Base-by-base conservation (phyloP, 2,113 vertebrate species). In the Oplegnathus fasciatus region DNA sequence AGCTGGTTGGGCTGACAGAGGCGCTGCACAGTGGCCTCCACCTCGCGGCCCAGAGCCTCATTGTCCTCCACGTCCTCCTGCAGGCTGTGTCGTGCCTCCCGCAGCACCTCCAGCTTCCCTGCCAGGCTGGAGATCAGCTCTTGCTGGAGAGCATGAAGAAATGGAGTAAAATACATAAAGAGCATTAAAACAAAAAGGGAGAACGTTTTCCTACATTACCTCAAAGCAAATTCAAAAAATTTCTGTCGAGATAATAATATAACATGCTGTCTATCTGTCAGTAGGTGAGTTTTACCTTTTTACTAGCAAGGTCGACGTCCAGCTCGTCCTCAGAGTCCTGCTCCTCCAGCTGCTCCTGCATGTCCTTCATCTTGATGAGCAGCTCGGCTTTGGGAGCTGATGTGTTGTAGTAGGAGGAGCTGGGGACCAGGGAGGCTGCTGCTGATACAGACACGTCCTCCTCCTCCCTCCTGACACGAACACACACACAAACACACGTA, bases 291-390 rank as follows among this genome's bases (percentile, higher is more conserved):
- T 72, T 65, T 94, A 99, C 98, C 97, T 99, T 99, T 90, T 98
- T 99, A 86, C 94, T 94, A 2, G 96, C 97, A 18, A 99, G 94
- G 87, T 99, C 96, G 0, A 96, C 92, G 86, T 97, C 97, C 69
- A 96, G 83, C 66, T 98, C 97, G 0, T 97, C 96, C 67, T 97
- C 97, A 1, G 96, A 96, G 76, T 96, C 96, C 79, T 97, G 97
- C 28, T 97, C 96, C 0, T 94, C 93, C 85, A 96, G 93, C 79
- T 97, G 95, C 79, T 94, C 94, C 89, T 96, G 96, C 95, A 99
- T 96, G 79, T 96, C 98, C 93, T 99, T 99, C 97, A 99, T 97
- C 94, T 98, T 99, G 70, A 97, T 99, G 71, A 99, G 96, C 55
- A 99, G 95, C 91, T 98, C 97, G 0, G 98, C 98, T 89, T 99